Evolutionary conservation across 2,113 vertebrate species (phyloP), one percentile per base, ranked within the genome.

Genomic region (Larimichthys crocea): DNA sequence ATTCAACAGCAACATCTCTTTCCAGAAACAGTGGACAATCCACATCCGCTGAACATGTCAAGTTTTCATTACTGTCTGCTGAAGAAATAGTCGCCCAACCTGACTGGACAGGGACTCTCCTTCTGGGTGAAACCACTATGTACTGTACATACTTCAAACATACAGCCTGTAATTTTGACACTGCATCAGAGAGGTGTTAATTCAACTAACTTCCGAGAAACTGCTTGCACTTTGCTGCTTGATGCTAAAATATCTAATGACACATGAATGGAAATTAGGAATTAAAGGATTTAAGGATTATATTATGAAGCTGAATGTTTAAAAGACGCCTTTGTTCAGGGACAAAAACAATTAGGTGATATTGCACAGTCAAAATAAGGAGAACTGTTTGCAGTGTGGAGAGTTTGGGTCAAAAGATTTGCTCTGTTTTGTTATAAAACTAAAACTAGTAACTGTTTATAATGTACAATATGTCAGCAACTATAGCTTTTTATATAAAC

Each of bases 281-380:
- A 76, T 87, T 79, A 82, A 84, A 71, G 31, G 76, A 82, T 89
- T 87, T 77, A 31, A 31, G 44, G 82, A 85, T 81, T 83, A 61
- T 61, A 50, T 24, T 53, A 24, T 57, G 57, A 75, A 65, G 31
- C 67, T 52, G 61, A 64, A 9, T 44, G 17, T 5, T 56, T 19
- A 31, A 78, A 79, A 60, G 67, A 16, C 26, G 8, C 22, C 49
- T 86, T 76, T 85, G 81, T 89, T 79, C 29, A 40, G 4, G 5
- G 19, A 17, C 0, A 2, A n/a, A 76, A 82, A 65, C 0, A 7
- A 62, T 24, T 24, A 40, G 29, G 46, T 35, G 35, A 44, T 49
- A 61, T 56, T 20, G 44, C 40, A 46, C 10, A 52, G 11, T 52
- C 3, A 64, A 11, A 60, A 65, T 53, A 61, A 67, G 46, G 46